Evolutionary conservation across 2,888 invertebrate species (phyloP).

Genomic region (Dendrolimus houi): DNA sequence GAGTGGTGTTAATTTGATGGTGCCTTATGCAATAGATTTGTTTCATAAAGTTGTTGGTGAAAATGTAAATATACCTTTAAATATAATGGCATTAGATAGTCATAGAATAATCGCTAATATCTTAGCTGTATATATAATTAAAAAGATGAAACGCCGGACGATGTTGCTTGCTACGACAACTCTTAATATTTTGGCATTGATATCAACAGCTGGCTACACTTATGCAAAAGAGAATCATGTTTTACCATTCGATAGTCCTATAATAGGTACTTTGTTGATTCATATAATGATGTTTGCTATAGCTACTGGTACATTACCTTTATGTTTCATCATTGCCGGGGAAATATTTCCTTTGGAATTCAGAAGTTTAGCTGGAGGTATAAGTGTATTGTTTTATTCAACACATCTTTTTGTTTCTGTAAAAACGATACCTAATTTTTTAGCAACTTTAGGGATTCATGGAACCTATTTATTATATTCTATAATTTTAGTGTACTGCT

Average conservation of each 20-base stretch:
- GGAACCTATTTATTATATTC: slow-evolving; percentile 34
- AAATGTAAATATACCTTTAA: slow-evolving; percentile 73
- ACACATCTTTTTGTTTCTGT: slow-evolving; percentile 20
- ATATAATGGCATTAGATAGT: slow-evolving; percentile 78
- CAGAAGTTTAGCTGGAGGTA: slow-evolving; percentile 73
- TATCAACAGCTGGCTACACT: slow-evolving; percentile 37
- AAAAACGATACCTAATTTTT: slow-evolving; percentile 22
- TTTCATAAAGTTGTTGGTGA: slow-evolving; percentile 71
- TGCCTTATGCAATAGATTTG: slow-evolving; percentile 78
- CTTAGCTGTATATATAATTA: slow-evolving; percentile 74
- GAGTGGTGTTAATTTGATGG: slow-evolving; percentile 79
- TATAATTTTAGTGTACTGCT: slow-evolving; percentile 30
- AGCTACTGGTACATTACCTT: slow-evolving; percentile 74
- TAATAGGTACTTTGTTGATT: slow-evolving; percentile 35
- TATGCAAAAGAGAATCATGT: slow-evolving; percentile 27
- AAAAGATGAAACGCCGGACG: slow-evolving; percentile 61
- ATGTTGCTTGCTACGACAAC: slow-evolving; percentile 38
- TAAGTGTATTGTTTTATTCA: slow-evolving; percentile 31
- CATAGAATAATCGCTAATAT: slow-evolving; percentile 76
- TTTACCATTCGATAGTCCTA: slow-evolving; percentile 32
- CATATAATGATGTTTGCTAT: slow-evolving; percentile 69
- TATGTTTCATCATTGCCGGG: slow-evolving; percentile 82
- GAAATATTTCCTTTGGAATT: slow-evolving; percentile 79
- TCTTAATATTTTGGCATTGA: slow-evolving; percentile 34
- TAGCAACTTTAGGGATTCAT: slow-evolving; percentile 20